These are phyloP conservation scores for Armadillidium nasatum DNA, from an alignment of 1,140 invertebrate species.

Conservation along the genomic window DNA sequence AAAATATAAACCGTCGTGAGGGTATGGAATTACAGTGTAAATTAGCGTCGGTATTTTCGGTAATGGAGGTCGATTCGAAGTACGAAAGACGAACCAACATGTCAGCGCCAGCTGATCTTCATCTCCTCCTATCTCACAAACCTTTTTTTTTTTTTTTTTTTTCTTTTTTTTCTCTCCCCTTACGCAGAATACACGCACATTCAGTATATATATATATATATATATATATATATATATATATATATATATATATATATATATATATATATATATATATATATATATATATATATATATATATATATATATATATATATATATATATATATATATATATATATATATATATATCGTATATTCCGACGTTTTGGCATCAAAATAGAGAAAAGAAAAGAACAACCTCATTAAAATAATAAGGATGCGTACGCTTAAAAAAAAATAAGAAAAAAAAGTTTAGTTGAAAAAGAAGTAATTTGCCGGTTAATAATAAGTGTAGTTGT, in stretches of 20 bases:
- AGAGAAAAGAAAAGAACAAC: background rate
- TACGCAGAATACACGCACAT: background rate
- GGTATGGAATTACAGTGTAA: conserved; percentile 3
- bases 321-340: background rate
- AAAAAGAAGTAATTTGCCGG: background rate
- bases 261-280: background rate
- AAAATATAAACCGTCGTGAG: background rate
- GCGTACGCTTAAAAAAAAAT: background rate
- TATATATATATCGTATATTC: too few relatives aligned
- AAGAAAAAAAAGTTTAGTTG: background rate
- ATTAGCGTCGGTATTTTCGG: background rate
- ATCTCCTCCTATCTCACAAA: too few relatives aligned
- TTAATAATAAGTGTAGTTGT: background rate
- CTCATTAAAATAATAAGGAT: conserved; percentile 14
- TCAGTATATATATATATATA: background rate
- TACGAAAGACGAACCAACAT: too few relatives aligned
- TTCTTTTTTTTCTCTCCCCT: background rate
- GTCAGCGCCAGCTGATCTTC: too few relatives aligned
- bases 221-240: background rate
- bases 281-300: background rate
- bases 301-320: conserved; percentile 13
- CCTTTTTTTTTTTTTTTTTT: too few relatives aligned
- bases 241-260: background rate
- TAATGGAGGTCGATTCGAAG: background rate
- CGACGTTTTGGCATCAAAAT: too few relatives aligned